phyloP scores from a whole-genome alignment of 1,140 invertebrate genomes.

The Drosophila lacteicornis region DNA sequence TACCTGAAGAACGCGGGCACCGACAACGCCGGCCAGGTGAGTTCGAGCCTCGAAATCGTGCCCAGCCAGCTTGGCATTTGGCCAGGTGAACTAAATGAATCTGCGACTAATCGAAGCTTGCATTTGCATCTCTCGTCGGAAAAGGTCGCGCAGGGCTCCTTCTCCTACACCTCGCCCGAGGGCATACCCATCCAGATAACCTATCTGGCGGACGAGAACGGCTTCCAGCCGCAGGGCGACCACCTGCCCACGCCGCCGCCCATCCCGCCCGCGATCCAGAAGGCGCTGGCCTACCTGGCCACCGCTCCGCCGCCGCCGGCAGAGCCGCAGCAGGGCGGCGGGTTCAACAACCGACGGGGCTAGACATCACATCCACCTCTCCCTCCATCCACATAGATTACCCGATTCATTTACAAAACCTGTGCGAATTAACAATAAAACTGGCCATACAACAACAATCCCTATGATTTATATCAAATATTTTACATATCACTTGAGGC shows the following conservation, averaged over 20 bases:
- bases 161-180: constrained; percentile 90
- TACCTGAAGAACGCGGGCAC: constrained; percentile 89
- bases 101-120: constrained; percentile 23
- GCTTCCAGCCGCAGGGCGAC: constrained; percentile 87
- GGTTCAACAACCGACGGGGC: constrained; percentile 55
- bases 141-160: constrained; percentile 88
- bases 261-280: constrained; percentile 88
- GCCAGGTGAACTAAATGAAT: constrained; percentile 15
- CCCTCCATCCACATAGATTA: constrained; percentile 6
- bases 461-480: constrained; percentile 4
- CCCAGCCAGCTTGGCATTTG: constrained; percentile 56
- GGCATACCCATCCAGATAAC: constrained; percentile 89
- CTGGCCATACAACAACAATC: constrained; percentile 42
- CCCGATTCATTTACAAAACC: constrained; percentile 34
- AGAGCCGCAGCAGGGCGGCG: constrained; percentile 48
- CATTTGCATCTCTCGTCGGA: constrained; percentile 25
- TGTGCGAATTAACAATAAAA: constrained; percentile 35
- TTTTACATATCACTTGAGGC: constrained; percentile 1
- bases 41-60: constrained; percentile 22
- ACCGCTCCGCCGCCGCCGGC: constrained; percentile 85
- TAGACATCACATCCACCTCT: constrained; percentile 10
- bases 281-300: constrained; percentile 88
- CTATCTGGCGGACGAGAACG: constrained; percentile 92
- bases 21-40: constrained; percentile 86
- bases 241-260: constrained; percentile 89